Base-by-base conservation (phyloP, 2,888 invertebrate species). In the Sphaerophoria taeniata region DNA sequence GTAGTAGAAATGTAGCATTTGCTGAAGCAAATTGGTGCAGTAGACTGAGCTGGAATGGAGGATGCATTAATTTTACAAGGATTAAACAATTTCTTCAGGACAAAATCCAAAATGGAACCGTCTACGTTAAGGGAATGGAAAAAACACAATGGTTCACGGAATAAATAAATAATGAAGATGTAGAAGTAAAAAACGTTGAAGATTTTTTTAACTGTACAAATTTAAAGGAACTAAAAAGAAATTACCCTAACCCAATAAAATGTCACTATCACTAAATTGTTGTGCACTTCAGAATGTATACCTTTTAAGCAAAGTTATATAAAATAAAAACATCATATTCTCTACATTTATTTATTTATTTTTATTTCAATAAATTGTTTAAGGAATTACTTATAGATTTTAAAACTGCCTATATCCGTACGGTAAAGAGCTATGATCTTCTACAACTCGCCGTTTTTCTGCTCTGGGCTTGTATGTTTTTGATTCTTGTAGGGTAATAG, bases 91-190 rank as follows among this genome's bases (percentile, higher is more conserved):
- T 65, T 33, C 43, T 36, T 49, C 49, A 9, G 14, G 7, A n/a
- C 1, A n/a, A 49, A 49, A 49, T 49, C 16, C 49, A 16, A n/a
- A n/a, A n/a, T n/a, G n/a, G n/a, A n/a, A n/a, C n/a, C n/a, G n/a
- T n/a, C n/a, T n/a, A n/a, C n/a, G n/a, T n/a, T n/a, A n/a, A n/a
- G n/a, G n/a, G n/a, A n/a, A n/a, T n/a, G n/a, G n/a, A n/a, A n/a
- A n/a, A 49, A 5, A n/a, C n/a, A 7, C 51, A 43, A 39, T 72
- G 72, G 14, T 11, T 12, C 34, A 43, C 12, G 49, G 61, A 53
- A 49, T 14, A n/a, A 45, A 4, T 55, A 14, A 70, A 70, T 49
- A 39, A 14, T 51, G 65, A 67, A 67, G 36, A 49, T 9, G 16
- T 39, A 11, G 39, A 14, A 31, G 16, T 49, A 0, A 49, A 5